Evolutionary conservation across 2,888 invertebrate genomes (phyloP), one percentile per base, ranked within the genome.

Genomic region (Aspidiotus destructor): DNA sequence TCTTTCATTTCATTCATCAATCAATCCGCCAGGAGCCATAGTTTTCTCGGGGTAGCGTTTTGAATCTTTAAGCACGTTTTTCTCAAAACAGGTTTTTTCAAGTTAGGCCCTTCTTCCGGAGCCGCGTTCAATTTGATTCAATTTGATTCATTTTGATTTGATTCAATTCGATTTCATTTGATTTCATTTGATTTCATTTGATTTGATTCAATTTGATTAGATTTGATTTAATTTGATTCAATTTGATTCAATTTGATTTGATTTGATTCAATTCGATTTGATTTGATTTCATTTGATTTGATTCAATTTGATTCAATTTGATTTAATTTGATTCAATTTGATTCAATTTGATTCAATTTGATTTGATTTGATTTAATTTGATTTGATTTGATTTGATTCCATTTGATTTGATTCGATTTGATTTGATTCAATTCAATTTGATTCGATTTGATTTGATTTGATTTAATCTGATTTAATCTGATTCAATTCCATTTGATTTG

Each of bases 111-210:
- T n/a, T n/a, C n/a, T n/a, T n/a, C n/a, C n/a, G n/a, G n/a, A n/a
- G n/a, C n/a, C n/a, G n/a, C n/a, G 48, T 55, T 55, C 57, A 16
- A 55, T 55, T 55, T 15, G n/a, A n/a, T 55, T n/a, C n/a, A 15
- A 55, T 55, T 55, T 16, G 57, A 55, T 55, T 55, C 57, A 16
- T 55, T 55, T 55, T 55, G 57, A 55, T 55, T 55, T 55, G 57
- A 55, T 55, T 55, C n/a, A 15, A 55, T 55, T 55, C n/a, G n/a
- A 55, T 55, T n/a, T n/a, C 8, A n/a, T 55, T 55, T 8, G n/a
- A n/a, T 55, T 55, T 55, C 10, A 55, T 55, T 55, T 16, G 57
- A 55, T 10, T 8, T 55, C 10, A 55, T 55, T 10, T 16, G 57
- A 55, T 55, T 55, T n/a, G n/a, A 55, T 55, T 55, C n/a, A 15